Percentiles rank a stretch among this genome's conserved stretches.
Conservation (phyloP, 1,140 invertebrate genomes). For the Muscidifurax raptorellus region DNA sequence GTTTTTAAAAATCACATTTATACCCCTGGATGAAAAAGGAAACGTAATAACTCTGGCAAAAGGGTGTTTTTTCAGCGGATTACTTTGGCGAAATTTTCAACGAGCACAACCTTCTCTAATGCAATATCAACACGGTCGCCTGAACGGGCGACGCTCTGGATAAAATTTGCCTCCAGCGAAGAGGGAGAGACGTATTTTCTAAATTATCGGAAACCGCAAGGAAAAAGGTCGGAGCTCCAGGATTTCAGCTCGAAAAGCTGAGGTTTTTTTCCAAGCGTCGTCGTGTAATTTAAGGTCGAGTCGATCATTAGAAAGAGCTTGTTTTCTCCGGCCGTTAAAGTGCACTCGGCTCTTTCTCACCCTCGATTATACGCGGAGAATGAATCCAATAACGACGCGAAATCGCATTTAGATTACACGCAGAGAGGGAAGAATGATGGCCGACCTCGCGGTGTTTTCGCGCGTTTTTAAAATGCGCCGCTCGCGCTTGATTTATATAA, state of each 20-base stretch:
- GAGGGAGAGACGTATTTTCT: conserved; percentile 1
- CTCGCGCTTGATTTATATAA: conserved; percentile 35
- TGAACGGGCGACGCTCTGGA: background rate
- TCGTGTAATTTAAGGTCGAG: background rate
- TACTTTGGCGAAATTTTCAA: background rate
- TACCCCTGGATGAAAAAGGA: no score
- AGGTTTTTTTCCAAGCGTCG: background rate
- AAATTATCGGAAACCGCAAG: conserved; percentile 42
- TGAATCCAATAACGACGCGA: conserved; percentile 16
- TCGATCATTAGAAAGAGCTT: background rate
- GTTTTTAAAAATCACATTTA: no score
- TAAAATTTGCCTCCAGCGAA: background rate
- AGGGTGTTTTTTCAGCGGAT: no score
- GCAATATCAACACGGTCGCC: conserved; percentile 1
- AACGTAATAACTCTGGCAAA: no score
- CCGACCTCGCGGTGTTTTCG: background rate
- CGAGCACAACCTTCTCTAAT: background rate
- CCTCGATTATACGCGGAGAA: background rate
- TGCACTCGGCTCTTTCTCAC: background rate
- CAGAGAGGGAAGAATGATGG: background rate
- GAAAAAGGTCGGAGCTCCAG: background rate
- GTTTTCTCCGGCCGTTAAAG: conserved; percentile 3
- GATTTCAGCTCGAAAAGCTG: background rate
- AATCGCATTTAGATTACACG: conserved; percentile 5
- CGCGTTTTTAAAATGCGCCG: background rate